These are phyloP conservation scores for Fistularia tabacaria DNA, from an alignment of 2,797 vertebrate genomes.

Conservation along the genomic window DNA sequence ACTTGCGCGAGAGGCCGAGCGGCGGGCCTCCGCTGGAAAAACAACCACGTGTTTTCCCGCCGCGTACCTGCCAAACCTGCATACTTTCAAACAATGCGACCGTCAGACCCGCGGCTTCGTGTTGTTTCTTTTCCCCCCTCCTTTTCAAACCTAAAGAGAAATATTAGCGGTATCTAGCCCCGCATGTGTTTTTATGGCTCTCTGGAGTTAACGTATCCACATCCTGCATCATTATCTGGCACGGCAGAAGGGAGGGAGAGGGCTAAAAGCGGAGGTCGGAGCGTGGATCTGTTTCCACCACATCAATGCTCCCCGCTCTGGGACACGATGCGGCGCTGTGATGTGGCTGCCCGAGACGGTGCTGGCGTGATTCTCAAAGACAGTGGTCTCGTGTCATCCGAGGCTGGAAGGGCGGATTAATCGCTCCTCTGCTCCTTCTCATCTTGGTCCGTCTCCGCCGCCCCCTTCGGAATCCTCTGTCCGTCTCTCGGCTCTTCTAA, in stretches of 20 bases:
- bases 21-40: conserved; percentile 56
- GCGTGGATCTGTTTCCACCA: conserved; percentile 42
- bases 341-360: conserved; percentile 49
- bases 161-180: conserved; percentile 39
- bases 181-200: conserved; percentile 64
- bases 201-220: conserved; percentile 50
- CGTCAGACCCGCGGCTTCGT: conserved; percentile 20
- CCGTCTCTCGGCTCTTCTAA: conserved; percentile 8
- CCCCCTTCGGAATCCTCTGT: conserved; percentile 14
- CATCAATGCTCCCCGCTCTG: conserved; percentile 27
- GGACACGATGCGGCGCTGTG: conserved; percentile 31
- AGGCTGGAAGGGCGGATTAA: conserved; percentile 31
- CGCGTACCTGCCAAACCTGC: conserved; percentile 70
- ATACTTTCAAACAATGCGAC: conserved; percentile 53
- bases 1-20: conserved; percentile 25
- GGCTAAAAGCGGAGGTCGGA: conserved; percentile 30
- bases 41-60: conserved; percentile 56
- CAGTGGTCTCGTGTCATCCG: conserved; percentile 56
- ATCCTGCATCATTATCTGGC: conserved; percentile 56
- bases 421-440: conserved; percentile 25
- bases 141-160: conserved; percentile 53
- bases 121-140: not conserved
- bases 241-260: conserved; percentile 13
- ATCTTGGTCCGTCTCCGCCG: conserved; percentile 5
- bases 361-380: conserved; percentile 58